phyloP scores from a whole-genome alignment of 2,797 vertebrate genomes.

The Gymnothorax reevesii region DNA sequence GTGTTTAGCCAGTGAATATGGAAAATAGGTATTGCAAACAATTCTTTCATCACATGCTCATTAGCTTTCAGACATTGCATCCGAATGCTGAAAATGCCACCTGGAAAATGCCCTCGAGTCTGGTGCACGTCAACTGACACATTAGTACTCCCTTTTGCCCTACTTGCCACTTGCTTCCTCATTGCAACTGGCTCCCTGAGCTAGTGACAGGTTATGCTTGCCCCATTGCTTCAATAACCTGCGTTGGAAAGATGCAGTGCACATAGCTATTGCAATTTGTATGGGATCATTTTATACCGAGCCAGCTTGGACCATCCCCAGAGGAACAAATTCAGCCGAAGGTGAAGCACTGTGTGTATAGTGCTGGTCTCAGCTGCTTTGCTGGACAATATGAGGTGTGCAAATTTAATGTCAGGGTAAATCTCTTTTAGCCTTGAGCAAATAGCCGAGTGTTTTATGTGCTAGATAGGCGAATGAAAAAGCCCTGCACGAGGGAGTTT shows the following conservation, averaged over 20 bases:
- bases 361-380: background rate
- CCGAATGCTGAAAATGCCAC: conserved; percentile 43
- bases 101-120: conserved; percentile 42
- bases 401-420: background rate
- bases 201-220: conserved; percentile 35
- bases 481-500: background rate
- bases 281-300: background rate
- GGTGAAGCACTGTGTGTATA: background rate
- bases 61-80: no score
- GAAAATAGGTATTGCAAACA: conserved; percentile 34
- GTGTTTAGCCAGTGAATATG: background rate
- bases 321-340: background rate
- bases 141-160: background rate
- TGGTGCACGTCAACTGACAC: conserved; percentile 21
- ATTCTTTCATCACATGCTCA: conserved; percentile 28
- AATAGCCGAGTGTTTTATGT: background rate
- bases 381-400: background rate
- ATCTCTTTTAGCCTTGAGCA: background rate
- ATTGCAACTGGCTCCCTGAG: background rate
- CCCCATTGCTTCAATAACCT: conserved; percentile 16
- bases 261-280: conserved; percentile 11
- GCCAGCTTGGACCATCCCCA: background rate
- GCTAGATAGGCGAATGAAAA: background rate
- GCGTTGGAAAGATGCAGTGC: conserved; percentile 37
- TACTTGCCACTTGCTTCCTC: conserved; percentile 34